These are phyloP conservation scores for Pararge aegeria DNA, from an alignment of 1,140 invertebrate genomes.

Conservation along the genomic window DNA sequence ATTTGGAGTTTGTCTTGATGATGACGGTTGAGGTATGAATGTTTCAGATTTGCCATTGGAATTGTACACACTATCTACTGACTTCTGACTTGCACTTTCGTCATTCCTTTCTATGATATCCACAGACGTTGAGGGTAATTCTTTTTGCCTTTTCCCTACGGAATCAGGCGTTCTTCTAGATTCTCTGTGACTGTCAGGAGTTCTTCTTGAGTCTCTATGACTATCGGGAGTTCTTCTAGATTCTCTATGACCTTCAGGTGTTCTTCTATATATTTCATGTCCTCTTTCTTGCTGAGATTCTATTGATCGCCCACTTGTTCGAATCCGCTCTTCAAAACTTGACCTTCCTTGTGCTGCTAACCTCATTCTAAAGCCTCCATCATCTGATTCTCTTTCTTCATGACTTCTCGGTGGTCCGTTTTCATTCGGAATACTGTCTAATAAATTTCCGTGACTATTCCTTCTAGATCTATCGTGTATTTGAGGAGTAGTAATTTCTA, in stretches of 20 bases:
- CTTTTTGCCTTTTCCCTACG: slow-evolving; percentile 54
- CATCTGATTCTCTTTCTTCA: slow-evolving; percentile 81
- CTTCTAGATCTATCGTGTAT: slow-evolving; percentile 69
- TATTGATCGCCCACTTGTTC: slow-evolving; percentile 64
- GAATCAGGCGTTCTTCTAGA: slow-evolving; percentile 60
- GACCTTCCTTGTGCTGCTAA: slow-evolving; percentile 65
- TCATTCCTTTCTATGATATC: slow-evolving; percentile 55
- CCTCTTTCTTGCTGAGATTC: slow-evolving; percentile 56
- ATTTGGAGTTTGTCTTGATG: slow-evolving; percentile 68
- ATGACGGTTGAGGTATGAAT: slow-evolving; percentile 61
- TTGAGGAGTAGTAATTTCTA: slow-evolving; percentile 55
- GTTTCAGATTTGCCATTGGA: slow-evolving; percentile 62
- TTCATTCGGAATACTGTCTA: slow-evolving; percentile 68
- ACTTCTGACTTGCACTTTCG: slow-evolving; percentile 71
- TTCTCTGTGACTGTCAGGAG: slow-evolving; percentile 59
- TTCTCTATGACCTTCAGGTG: slow-evolving; percentile 57
- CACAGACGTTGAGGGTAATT: slow-evolving; percentile 48
- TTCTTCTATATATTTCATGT: slow-evolving; percentile 65
- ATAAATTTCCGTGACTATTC: slow-evolving; percentile 81
- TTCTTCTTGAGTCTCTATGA: slow-evolving; percentile 61
- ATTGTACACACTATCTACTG: slow-evolving; percentile 68
- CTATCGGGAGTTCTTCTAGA: slow-evolving; percentile 58
- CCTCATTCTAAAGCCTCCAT: slow-evolving; percentile 79
- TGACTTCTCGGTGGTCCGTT: slow-evolving; percentile 41
- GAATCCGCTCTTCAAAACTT: slow-evolving; percentile 68